phyloP scores from a whole-genome alignment of 1,140 invertebrate genomes.

The Episyrphus balteatus region DNA sequence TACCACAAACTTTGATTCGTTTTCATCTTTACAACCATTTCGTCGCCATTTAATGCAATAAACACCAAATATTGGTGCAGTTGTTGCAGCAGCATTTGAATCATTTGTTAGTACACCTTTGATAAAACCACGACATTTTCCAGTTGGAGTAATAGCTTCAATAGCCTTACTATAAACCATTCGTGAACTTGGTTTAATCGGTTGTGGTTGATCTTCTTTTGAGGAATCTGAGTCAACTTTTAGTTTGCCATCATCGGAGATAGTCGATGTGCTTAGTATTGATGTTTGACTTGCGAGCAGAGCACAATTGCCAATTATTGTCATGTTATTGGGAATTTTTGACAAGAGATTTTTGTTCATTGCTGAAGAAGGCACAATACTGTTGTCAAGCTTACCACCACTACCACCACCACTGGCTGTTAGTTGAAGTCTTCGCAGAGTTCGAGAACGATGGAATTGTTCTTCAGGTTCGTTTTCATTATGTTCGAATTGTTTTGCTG shows the following conservation, averaged over 20 bases:
- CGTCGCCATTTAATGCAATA: conserved; percentile 35
- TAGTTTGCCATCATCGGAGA: conserved; percentile 25
- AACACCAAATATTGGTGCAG: conserved; percentile 18
- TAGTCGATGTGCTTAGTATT: conserved; percentile 13
- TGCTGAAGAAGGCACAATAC: neutral
- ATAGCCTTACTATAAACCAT: conserved; percentile 29
- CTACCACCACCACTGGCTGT: conserved; percentile 1
- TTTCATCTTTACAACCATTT: conserved; percentile 24
- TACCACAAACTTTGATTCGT: conserved; percentile 35
- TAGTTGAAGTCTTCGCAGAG: conserved; percentile 3
- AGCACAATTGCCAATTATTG: conserved; percentile 28
- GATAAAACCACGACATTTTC: conserved; percentile 30
- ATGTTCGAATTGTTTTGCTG: conserved; percentile 23
- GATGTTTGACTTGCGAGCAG: conserved; percentile 12
- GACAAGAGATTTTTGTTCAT: conserved; percentile 26
- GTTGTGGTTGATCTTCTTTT: neutral
- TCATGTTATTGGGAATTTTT: conserved; percentile 31
- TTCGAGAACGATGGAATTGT: conserved; percentile 13
- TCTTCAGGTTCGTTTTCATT: conserved; percentile 13
- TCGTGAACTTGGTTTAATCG: conserved; percentile 14
- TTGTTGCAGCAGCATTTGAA: conserved; percentile 4
- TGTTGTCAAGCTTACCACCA: neutral
- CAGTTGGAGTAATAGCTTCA: conserved; percentile 27
- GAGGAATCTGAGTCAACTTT: neutral
- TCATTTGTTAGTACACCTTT: conserved; percentile 19